phyloP scores from a whole-genome alignment of 2,888 invertebrate species.

The Acleris emargana region DNA sequence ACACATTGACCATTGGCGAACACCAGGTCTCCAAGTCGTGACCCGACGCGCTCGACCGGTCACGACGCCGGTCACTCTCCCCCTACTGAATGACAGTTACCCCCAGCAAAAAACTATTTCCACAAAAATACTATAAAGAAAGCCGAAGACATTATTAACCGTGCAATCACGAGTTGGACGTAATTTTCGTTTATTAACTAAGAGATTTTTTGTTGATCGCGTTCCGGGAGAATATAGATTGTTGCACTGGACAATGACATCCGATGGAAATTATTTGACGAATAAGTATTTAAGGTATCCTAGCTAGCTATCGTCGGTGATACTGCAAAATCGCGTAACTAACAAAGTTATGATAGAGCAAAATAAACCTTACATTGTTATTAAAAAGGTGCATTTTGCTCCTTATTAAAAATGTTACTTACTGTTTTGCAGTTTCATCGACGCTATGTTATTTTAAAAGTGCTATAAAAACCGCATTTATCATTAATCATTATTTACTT shows the following conservation, averaged over 20 bases:
- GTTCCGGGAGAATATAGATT: slow-evolving; percentile 15
- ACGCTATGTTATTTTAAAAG: no score
- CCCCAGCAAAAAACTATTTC: slow-evolving; percentile 42
- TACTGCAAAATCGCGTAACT: no score
- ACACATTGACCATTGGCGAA: slow-evolving; percentile 49
- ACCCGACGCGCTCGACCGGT: slow-evolving; percentile 62
- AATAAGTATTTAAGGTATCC: not conserved
- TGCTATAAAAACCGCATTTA: no score
- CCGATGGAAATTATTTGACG: slow-evolving; percentile 9
- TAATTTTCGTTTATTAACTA: slow-evolving; percentile 30
- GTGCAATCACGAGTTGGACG: slow-evolving; percentile 65
- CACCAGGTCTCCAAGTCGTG: slow-evolving; percentile 62
- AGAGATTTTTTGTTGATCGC: slow-evolving; percentile 21
- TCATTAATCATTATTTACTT: no score
- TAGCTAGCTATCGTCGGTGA: no score
- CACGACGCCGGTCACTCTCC: slow-evolving; percentile 56
- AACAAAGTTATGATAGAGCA: no score
- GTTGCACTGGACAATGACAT: slow-evolving; percentile 19
- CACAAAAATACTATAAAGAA: slow-evolving; percentile 52
- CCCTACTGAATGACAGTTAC: slow-evolving; percentile 63
- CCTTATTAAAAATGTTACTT: no score
- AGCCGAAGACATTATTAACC: slow-evolving; percentile 53
- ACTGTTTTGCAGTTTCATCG: no score
- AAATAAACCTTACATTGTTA: no score
- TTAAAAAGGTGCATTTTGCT: no score